Percentiles rank a stretch among this genome's conserved stretches.
Evolutionary conservation across 2,113 vertebrate genomes (phyloP).

Genomic region (Dolichotis patagonum): DNA sequence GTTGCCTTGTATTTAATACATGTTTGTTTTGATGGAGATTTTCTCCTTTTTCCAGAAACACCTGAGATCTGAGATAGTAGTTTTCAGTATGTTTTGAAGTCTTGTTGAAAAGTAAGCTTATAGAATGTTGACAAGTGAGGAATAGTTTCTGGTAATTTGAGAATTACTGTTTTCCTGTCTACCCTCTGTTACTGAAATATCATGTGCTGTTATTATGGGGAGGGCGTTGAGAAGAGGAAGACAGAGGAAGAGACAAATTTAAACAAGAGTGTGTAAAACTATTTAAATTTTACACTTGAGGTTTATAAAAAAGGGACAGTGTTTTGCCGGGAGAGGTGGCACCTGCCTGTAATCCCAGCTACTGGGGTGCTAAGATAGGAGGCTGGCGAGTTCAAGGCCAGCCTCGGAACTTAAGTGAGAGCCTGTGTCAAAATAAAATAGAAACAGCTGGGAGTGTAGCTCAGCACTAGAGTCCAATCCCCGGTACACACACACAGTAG

Average conservation of each 20-base stretch:
- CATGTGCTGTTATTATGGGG: not conserved
- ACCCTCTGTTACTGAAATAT: not conserved
- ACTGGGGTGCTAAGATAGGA: not conserved
- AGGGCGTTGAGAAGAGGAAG: not conserved
- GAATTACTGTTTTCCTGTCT: not conserved
- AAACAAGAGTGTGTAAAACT: not conserved
- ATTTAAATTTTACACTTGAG: not conserved
- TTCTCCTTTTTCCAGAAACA: not conserved
- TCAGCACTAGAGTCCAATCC: not conserved
- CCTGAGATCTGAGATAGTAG: not conserved
- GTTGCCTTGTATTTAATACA: not conserved
- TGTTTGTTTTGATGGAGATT: not conserved
- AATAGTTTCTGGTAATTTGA: not conserved
- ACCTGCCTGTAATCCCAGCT: not conserved
- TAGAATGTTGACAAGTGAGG: not conserved
- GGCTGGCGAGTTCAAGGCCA: not conserved
- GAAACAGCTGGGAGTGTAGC: not conserved
- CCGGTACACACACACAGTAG: not conserved
- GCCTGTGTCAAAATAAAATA: not conserved
- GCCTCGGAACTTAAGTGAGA: not conserved
- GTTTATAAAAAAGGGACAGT: not conserved
- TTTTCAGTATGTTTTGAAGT: slow-evolving; percentile 25
- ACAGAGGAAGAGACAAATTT: not conserved
- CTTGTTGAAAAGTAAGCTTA: slow-evolving; percentile 31
- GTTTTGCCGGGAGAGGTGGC: not conserved